phyloP scores from a whole-genome alignment of 2,888 invertebrate genomes.

The Polyommatus icarus region DNA sequence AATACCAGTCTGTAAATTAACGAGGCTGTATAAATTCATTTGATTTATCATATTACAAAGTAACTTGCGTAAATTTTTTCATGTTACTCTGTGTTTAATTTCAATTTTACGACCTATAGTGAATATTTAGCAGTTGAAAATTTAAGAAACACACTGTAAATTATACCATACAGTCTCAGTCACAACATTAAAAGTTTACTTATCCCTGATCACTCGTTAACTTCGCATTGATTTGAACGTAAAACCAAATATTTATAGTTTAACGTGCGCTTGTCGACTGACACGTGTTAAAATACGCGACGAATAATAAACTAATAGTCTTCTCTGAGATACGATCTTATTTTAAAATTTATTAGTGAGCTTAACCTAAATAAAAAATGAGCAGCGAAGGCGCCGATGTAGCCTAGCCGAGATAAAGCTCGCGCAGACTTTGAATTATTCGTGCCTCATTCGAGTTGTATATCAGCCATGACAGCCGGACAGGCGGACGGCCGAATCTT shows the following conservation, averaged over 20 bases:
- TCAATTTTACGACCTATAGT: constrained; percentile 3
- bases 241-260: constrained; percentile 17
- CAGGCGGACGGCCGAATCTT: constrained; percentile 37
- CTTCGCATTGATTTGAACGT: background rate
- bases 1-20: background rate
- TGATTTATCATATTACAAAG: background rate
- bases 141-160: background rate
- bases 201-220: background rate
- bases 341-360: constrained; percentile 27
- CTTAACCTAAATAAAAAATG: constrained; percentile 31
- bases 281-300: constrained; percentile 17
- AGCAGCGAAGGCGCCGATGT: constrained; percentile 31
- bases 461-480: constrained; percentile 37
- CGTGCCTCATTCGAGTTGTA: constrained; percentile 39
- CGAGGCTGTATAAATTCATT: background rate
- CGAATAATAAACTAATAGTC: constrained; percentile 19
- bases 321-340: constrained; percentile 19
- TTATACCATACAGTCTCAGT: background rate
- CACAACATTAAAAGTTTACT: background rate
- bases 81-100: background rate
- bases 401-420: constrained; percentile 30
- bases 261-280: constrained; percentile 13
- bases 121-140: background rate
- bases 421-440: constrained; percentile 37
- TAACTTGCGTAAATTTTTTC: background rate